Evolutionary conservation across 2,888 invertebrate species (phyloP).

Genomic region (Chrysolina haemoptera): DNA sequence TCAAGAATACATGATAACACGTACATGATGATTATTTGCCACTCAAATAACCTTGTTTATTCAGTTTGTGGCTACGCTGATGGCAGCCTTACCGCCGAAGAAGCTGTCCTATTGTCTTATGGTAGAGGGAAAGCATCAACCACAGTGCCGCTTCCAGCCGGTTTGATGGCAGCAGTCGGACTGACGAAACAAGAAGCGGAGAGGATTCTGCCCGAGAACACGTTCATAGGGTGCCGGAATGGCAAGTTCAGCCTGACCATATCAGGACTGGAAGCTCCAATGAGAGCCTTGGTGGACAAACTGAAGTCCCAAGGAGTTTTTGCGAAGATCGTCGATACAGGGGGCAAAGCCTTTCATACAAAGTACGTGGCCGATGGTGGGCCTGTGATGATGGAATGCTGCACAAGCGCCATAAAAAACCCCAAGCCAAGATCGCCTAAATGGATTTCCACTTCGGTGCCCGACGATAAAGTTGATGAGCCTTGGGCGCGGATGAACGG

Average conservation of each 20-base stretch:
- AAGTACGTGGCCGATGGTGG: conserved; percentile 81
- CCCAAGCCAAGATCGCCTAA: conserved; percentile 79
- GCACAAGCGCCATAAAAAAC: conserved; percentile 77
- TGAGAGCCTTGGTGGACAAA: conserved; percentile 77
- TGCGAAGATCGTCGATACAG: conserved; percentile 83
- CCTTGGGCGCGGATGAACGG: conserved; percentile 78
- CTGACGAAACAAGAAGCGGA: conserved; percentile 61
- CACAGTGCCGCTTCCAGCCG: conserved; percentile 31
- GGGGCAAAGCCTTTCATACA: conserved; percentile 89
- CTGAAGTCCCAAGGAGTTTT: conserved; percentile 80
- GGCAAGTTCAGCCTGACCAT: conserved; percentile 88
- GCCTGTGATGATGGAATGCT: conserved; percentile 71
- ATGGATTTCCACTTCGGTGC: conserved; percentile 87
- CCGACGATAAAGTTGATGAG: conserved; percentile 55
- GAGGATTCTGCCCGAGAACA: conserved; percentile 79
- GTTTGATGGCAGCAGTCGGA: conserved; percentile 80
- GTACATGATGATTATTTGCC: too few species aligned
- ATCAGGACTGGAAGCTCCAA: conserved; percentile 84
- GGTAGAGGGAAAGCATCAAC: conserved; percentile 65
- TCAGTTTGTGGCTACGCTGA: conserved; percentile 77
- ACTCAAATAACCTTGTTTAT: too few species aligned
- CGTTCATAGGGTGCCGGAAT: conserved; percentile 92
- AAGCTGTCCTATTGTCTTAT: conserved; percentile 75
- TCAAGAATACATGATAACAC: too few species aligned
- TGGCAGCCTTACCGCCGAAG: conserved; percentile 75